Base-by-base conservation (phyloP, 2,797 vertebrate species). In the Simalia tracyae region DNA sequence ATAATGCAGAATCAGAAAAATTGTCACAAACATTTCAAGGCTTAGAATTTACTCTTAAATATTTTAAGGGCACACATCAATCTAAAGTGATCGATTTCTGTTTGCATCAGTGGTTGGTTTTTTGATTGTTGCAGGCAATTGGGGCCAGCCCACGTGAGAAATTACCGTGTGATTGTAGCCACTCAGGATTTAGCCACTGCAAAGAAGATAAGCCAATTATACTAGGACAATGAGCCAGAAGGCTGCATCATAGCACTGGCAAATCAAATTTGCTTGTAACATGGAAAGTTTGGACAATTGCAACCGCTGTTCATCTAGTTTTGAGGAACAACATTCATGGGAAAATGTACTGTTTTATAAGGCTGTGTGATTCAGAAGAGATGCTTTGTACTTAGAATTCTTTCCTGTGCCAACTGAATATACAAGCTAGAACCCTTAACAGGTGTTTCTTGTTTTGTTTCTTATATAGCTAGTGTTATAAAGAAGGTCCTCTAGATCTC, bases 81-180 rank as follows among this genome's bases (percentile, higher is more conserved):
- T n/a, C 28, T 68, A 60, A 87, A 85, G 31, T 50, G 28, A 85
- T 15, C 14, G 1, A 42, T 17, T 15, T 42, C 10, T 50, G 63
- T 42, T 54, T 7, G 2, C 59, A 10, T 36, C 9, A 50, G 2
- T 31, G 26, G 5, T 68, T 93, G 84, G 76, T 88, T 94, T 94
- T 91, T 11, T 96, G 24, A 84, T 94, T 22, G 54, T 94, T 90
- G 0, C 92, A 98, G 97, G 97, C 81, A 50, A 94, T 98, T 0
- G 98, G 98, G 4, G 96, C 97, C 68, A 96, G 97, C 89, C 97
- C 96, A 97, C 10, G 97, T 98, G 92, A 98, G 97, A 97, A 98
- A 98, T 96, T 98, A 98, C 95, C 98, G 96, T 1, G 96, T 98
- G 91, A 98, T 98, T 1, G 96, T 98, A 86, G 96, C 98, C 94